Evolutionary conservation across 2,888 invertebrate genomes (phyloP).

Genomic region (Tipula confusa): DNA sequence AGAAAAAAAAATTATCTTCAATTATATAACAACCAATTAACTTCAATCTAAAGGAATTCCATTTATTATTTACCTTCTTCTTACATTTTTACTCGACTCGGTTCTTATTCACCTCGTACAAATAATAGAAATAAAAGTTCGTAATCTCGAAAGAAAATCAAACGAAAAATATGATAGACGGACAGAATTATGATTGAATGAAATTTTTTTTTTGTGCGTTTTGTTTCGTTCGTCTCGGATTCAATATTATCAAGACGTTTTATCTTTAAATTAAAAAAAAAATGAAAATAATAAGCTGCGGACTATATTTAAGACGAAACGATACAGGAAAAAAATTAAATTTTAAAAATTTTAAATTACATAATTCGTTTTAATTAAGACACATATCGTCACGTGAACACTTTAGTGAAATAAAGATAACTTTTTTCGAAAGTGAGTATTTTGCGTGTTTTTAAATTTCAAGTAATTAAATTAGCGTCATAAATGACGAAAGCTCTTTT

Average conservation of each 20-base stretch:
- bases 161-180: constrained; percentile 4
- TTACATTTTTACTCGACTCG: background rate
- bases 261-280: background rate
- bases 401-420: too few species aligned
- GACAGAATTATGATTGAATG: constrained; percentile 25
- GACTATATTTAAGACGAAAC: too few species aligned
- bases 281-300: background rate
- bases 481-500: too few species aligned
- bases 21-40: constrained; percentile 12
- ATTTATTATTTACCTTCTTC: constrained; percentile 20
- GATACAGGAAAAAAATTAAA: background rate
- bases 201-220: background rate
- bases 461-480: too few species aligned
- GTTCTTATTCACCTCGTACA: background rate
- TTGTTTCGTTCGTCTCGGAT: background rate
- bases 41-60: constrained; percentile 12
- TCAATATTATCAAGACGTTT: background rate
- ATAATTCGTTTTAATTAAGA: constrained; percentile 6
- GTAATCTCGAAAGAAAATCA: constrained; percentile 6
- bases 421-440: too few species aligned
- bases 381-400: background rate
- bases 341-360: background rate
- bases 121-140: background rate
- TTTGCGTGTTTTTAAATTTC: too few species aligned
- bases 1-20: background rate